phyloP scores from a whole-genome alignment of 2,888 invertebrate species.

The Acronicta psi region DNA sequence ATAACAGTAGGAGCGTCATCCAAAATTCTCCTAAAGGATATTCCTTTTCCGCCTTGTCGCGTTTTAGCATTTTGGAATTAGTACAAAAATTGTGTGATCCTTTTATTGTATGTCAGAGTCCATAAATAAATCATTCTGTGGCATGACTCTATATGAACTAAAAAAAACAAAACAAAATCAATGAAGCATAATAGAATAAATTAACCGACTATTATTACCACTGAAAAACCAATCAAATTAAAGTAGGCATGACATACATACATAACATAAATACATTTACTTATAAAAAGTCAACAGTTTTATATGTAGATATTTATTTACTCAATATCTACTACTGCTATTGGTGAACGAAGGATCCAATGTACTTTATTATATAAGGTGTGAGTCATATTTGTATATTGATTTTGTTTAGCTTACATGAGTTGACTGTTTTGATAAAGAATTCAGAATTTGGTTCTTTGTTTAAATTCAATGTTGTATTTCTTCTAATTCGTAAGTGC shows the following conservation, averaged over 20 bases:
- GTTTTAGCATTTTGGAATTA: background rate
- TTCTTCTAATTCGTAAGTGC: too few species aligned
- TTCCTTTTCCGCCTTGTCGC: too few species aligned
- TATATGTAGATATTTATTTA: conserved; percentile 2
- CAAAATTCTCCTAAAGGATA: too few species aligned
- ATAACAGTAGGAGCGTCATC: too few species aligned
- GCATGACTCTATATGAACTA: too few species aligned
- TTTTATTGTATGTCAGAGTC: background rate
- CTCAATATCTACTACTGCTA: background rate
- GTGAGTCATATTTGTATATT: conserved; percentile 26
- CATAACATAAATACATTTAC: background rate
- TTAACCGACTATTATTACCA: background rate
- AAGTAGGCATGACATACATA: conserved; percentile 7
- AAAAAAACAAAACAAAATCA: background rate
- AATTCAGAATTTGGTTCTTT: background rate
- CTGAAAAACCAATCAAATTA: background rate
- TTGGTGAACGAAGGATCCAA: conserved; percentile 11
- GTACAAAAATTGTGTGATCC: background rate
- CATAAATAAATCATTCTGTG: conserved; percentile 2
- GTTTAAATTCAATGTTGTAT: background rate
- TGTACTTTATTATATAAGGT: conserved; percentile 25
- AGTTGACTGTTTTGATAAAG: conserved; percentile 11
- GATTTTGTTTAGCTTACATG: conserved; percentile 3
- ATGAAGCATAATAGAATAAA: background rate
- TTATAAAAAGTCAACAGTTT: conserved; percentile 20